Conservation (phyloP, 2,888 invertebrate species). For the Chironomus tentans region DNA sequence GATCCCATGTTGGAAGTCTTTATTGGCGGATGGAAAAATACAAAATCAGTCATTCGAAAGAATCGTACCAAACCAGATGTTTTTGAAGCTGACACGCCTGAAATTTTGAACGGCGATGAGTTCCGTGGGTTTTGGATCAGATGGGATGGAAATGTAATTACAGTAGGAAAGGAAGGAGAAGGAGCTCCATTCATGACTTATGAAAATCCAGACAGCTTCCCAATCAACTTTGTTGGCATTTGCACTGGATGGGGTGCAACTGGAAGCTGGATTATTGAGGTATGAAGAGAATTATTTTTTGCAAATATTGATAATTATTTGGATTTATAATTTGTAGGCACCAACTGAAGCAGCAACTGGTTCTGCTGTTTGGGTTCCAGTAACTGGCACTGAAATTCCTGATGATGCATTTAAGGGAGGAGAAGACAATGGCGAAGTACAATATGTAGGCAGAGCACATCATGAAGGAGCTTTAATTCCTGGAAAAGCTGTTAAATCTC, state of each 20-base stretch:
- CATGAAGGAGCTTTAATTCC: slow-evolving; percentile 69
- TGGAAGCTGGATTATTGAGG: slow-evolving; percentile 51
- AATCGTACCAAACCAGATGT: slow-evolving; percentile 69
- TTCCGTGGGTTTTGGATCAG: slow-evolving; percentile 78
- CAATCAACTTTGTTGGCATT: slow-evolving; percentile 64
- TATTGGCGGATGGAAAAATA: slow-evolving; percentile 82
- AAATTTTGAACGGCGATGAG: slow-evolving; percentile 61
- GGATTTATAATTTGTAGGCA: slow-evolving; percentile 11
- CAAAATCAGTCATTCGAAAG: slow-evolving; percentile 71
- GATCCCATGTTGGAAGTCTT: slow-evolving; percentile 80
- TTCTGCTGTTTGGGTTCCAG: slow-evolving; percentile 50
- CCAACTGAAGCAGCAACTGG: slow-evolving; percentile 35
- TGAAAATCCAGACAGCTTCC: slow-evolving; percentile 60
- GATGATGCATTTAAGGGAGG: slow-evolving; percentile 53
- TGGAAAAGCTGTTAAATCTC: slow-evolving; percentile 64
- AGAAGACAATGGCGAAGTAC: slow-evolving; percentile 53
- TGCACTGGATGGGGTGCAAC: slow-evolving; percentile 75
- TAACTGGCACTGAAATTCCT: slow-evolving; percentile 56
- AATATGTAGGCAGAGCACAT: slow-evolving; percentile 59
- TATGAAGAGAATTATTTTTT: no score
- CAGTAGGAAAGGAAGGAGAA: slow-evolving; percentile 65
- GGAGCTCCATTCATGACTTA: slow-evolving; percentile 62
- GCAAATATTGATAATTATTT: no score
- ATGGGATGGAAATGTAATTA: slow-evolving; percentile 55
- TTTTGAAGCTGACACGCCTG: slow-evolving; percentile 60